Evolutionary conservation across 2,888 invertebrate species (phyloP).

Genomic region (Drosophila suboccidentalis): DNA sequence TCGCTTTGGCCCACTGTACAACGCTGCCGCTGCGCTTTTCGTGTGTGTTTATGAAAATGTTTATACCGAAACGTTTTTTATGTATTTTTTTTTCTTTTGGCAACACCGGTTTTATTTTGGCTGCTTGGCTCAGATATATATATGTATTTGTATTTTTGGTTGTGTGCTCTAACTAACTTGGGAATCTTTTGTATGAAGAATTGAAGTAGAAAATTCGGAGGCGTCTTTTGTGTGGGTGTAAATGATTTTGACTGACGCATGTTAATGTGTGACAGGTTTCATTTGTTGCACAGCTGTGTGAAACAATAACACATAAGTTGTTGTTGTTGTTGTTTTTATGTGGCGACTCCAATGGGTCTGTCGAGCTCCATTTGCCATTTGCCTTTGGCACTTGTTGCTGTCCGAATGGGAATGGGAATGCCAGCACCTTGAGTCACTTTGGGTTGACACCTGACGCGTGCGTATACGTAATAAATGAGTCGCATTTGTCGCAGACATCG

Average conservation of each 20-base stretch:
- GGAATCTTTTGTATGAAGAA: constrained; percentile 38
- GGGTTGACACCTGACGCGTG: constrained; percentile 63
- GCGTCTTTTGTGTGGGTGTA: constrained; percentile 28
- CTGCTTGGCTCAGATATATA: constrained; percentile 30
- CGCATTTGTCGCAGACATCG: constrained; percentile 30
- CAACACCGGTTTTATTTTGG: constrained; percentile 57
- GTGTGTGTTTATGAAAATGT: constrained; percentile 32
- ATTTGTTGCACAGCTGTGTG: constrained; percentile 65
- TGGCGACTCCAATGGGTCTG: constrained; percentile 42
- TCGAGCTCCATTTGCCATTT: constrained; percentile 20
- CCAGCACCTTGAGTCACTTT: constrained; percentile 27
- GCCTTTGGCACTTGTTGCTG: constrained; percentile 62
- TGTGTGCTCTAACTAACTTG: constrained; percentile 25
- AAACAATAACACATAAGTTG: constrained; percentile 28
- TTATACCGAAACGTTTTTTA: constrained; percentile 30
- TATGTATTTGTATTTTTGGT: constrained; percentile 10
- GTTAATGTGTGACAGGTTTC: constrained; percentile 69
- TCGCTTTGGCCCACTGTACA: constrained; percentile 25
- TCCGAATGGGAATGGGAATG: constrained; percentile 12
- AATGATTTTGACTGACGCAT: constrained; percentile 43
- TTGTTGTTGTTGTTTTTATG: constrained; percentile 9
- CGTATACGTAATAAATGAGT: constrained; percentile 14
- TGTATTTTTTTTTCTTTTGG: constrained; percentile 44
- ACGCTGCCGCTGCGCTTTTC: constrained; percentile 39
- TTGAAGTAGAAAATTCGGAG: constrained; percentile 26